Evolutionary conservation across 2,888 invertebrate species (phyloP), one percentile per base, ranked within the genome.

Genomic region (Caenorhabditis becei): DNA sequence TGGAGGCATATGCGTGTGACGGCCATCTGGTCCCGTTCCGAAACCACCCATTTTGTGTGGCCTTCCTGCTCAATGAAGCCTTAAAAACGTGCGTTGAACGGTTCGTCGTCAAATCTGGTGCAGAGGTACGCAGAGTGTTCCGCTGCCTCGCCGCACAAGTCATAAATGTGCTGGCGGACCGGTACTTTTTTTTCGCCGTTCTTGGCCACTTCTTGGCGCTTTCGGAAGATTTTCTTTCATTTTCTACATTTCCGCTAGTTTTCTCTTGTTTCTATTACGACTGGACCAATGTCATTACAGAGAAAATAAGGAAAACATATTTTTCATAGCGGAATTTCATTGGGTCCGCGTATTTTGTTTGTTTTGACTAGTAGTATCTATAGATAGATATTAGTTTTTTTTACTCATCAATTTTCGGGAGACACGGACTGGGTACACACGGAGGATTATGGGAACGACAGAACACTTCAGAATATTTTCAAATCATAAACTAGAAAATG

Each of bases 31-130:
- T 47, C 53, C 53, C 53, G 26, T 49, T 49, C 49, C 53, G 41
- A 41, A 41, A 41, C 41, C 18, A 47, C 11, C 18, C 47, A 47
- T 47, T 47, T 7, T 20, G n/a, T 3, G 2, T 47, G 47, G 47
- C 47, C 18, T 47, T 20, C 5, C 10, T 20, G 2, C 5, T 4
- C 24, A 7, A 24, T 2, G 24, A 18, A 32, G n/a, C 20, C 35
- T 3, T 44, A 4, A n/a, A 26, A 44, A 53, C 24, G 24, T 26
- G 47, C 51, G 51, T 44, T 14, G 41, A 44, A 63, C 54, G 28
- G 35, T 56, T 54, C 67, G 75, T 66, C 75, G 75, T 75, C 66
- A 66, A 61, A 66, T 75, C 11, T 16, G 49, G 16, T 66, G 74
- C 51, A 54, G 11, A n/a, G 16, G 49, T 66, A 61, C 75, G 66